These are phyloP conservation scores for Ectropis grisescens DNA, from an alignment of 1,140 invertebrate genomes.

Conservation along the genomic window DNA sequence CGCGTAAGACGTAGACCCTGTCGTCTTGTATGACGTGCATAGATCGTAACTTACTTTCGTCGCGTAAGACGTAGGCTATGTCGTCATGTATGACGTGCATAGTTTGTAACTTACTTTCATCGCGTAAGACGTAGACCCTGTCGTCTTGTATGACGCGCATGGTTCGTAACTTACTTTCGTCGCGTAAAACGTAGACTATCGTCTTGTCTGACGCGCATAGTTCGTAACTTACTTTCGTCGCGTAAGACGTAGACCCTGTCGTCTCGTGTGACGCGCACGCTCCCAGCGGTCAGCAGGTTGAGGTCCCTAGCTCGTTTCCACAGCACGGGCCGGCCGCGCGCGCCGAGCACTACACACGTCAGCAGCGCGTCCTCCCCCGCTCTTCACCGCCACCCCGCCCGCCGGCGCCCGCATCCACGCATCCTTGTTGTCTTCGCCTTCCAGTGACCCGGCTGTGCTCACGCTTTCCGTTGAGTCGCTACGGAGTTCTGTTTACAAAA, in stretches of 20 bases:
- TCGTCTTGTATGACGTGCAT: slow-evolving; percentile 79
- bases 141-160: slow-evolving; percentile 79
- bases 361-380: slow-evolving; percentile 82
- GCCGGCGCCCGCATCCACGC: slow-evolving; percentile 46
- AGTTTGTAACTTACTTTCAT: slow-evolving; percentile 70
- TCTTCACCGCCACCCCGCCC: slow-evolving; percentile 44
- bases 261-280: slow-evolving; percentile 79
- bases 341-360: slow-evolving; percentile 81
- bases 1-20: slow-evolving; percentile 79
- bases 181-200: too few relatives aligned
- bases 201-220: too few relatives aligned
- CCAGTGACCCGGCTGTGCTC: slow-evolving; percentile 30
- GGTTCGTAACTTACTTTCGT: too few relatives aligned
- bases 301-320: slow-evolving; percentile 79
- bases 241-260: slow-evolving; percentile 79
- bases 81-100: too few relatives aligned
- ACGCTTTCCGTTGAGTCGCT: slow-evolving; percentile 27
- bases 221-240: slow-evolving; percentile 72
- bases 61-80: too few relatives aligned
- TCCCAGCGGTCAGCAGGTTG: slow-evolving; percentile 83
- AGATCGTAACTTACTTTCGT: too few relatives aligned
- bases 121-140: slow-evolving; percentile 79
- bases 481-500: slow-evolving; percentile 31
- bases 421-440: slow-evolving; percentile 37
- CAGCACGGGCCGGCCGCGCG: slow-evolving; percentile 75